phyloP scores from a whole-genome alignment of 2,888 invertebrate species.

The Eubasilissa splendida region DNA sequence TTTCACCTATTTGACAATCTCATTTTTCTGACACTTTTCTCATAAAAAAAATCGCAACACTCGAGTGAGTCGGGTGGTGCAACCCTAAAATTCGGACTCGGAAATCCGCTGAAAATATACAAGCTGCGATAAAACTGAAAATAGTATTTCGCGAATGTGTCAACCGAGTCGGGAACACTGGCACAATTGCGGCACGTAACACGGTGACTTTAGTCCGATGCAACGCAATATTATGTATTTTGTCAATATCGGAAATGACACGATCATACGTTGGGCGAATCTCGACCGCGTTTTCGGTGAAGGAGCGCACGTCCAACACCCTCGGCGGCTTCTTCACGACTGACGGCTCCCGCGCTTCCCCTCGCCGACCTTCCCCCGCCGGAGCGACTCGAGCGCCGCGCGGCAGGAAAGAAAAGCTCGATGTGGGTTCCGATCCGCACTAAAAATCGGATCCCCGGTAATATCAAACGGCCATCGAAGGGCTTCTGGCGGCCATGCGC shows the following conservation, averaged over 20 bases:
- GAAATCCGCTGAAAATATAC: slow-evolving; percentile 39
- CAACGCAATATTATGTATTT: slow-evolving; percentile 19
- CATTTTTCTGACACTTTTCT: slow-evolving; percentile 25
- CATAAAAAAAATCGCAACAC: background rate
- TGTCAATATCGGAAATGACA: slow-evolving; percentile 42
- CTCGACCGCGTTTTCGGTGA: slow-evolving; percentile 20
- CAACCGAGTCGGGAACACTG: slow-evolving; percentile 34
- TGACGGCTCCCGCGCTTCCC: slow-evolving; percentile 51
- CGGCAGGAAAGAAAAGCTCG: slow-evolving; percentile 48
- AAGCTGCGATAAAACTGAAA: slow-evolving; percentile 18
- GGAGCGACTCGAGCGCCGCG: slow-evolving; percentile 45
- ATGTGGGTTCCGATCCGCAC: slow-evolving; percentile 35
- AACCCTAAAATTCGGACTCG: slow-evolving; percentile 17
- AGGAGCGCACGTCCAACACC: slow-evolving; percentile 39
- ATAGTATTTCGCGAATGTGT: slow-evolving; percentile 14
- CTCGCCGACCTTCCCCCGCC: slow-evolving; percentile 37
- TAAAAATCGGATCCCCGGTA: background rate
- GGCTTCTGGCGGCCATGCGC: background rate
- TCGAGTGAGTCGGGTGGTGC: slow-evolving; percentile 27
- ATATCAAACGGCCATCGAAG: background rate
- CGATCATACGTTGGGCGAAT: slow-evolving; percentile 51
- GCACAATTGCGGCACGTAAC: slow-evolving; percentile 23
- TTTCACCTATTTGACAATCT: slow-evolving; percentile 38
- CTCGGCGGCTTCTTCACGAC: slow-evolving; percentile 48
- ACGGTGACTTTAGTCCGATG: slow-evolving; percentile 7